These are phyloP conservation scores for Synanthedon myopaeformis DNA, from an alignment of 2,888 invertebrate genomes.

Conservation along the genomic window DNA sequence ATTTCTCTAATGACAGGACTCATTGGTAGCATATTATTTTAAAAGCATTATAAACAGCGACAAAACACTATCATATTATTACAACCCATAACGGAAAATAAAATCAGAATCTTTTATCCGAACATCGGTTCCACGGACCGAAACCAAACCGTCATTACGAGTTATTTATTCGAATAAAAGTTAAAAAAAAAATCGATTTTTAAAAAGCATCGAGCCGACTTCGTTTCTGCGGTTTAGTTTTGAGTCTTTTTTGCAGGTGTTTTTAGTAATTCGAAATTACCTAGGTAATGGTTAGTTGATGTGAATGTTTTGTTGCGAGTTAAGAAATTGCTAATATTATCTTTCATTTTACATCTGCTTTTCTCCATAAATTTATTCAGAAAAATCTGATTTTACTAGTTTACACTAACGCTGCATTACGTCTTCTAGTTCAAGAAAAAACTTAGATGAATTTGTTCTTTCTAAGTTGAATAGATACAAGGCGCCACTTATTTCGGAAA, in stretches of 20 bases:
- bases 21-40: not conserved
- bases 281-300: slow-evolving; percentile 2
- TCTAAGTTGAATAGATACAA: too few species aligned
- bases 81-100: not conserved
- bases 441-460: too few species aligned
- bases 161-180: slow-evolving; percentile 28
- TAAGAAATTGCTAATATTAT: too few species aligned
- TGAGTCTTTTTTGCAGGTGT: slow-evolving; percentile 27
- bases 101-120: not conserved
- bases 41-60: not conserved
- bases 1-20: too few species aligned
- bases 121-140: not conserved
- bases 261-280: slow-evolving; percentile 15
- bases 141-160: slow-evolving; percentile 10
- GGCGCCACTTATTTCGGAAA: too few species aligned
- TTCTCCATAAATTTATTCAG: too few species aligned
- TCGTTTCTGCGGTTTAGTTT: slow-evolving; percentile 37
- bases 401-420: too few species aligned
- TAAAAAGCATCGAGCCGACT: slow-evolving; percentile 36
- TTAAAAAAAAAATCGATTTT: slow-evolving; percentile 25
- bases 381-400: too few species aligned
- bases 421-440: too few species aligned
- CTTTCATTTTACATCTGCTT: too few species aligned
- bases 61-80: not conserved
- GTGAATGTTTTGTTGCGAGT: slow-evolving; percentile 1